These are phyloP conservation scores for Planococcus citri DNA, from an alignment of 1,140 invertebrate species.

Conservation along the genomic window DNA sequence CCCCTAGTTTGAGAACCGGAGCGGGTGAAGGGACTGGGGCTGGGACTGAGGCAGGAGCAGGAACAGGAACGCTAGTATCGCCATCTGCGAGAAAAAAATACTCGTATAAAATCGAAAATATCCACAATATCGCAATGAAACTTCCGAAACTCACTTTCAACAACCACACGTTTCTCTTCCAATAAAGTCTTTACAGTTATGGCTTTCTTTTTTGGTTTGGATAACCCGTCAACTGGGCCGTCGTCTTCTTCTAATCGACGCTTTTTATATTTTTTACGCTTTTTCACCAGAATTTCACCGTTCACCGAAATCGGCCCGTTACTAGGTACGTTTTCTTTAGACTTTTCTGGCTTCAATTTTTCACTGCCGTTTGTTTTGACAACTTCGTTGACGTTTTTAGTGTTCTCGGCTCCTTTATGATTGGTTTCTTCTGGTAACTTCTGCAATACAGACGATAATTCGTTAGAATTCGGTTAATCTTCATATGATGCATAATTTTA, in stretches of 20 bases:
- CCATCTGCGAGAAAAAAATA: neutral
- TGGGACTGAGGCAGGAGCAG: too few relatives aligned
- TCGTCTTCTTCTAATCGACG: neutral
- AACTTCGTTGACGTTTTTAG: neutral
- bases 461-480: too few relatives aligned
- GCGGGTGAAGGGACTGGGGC: too few relatives aligned
- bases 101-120: too few relatives aligned
- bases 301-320: neutral
- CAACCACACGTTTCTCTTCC: constrained; percentile 29
- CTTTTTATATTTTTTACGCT: neutral
- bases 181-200: constrained; percentile 28
- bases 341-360: neutral
- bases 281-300: neutral
- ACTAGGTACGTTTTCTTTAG: neutral
- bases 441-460: neutral
- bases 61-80: neutral
- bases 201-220: constrained; percentile 30
- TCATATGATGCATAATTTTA: too few relatives aligned
- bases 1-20: neutral
- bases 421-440: constrained; percentile 14
- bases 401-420: neutral
- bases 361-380: neutral
- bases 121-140: neutral
- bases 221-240: neutral
- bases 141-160: neutral